Base-by-base conservation (phyloP, 2,888 invertebrate genomes). In the Criorhina ranunculi region DNA sequence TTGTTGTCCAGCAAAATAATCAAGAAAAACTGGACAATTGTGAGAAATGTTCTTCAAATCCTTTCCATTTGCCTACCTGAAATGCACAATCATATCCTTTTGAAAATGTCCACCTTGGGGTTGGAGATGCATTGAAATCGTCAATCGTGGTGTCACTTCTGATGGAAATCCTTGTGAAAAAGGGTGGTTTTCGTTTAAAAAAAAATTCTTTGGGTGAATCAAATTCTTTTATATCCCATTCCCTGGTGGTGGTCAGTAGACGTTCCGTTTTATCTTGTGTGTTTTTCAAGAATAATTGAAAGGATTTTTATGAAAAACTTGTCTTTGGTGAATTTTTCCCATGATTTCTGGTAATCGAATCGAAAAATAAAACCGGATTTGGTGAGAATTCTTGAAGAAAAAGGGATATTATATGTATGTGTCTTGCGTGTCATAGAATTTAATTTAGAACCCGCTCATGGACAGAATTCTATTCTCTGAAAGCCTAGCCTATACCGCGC, bases 221-320 rank as follows among this genome's bases (percentile, higher is more conserved):
- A 53, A 51, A 29, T 67, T 53, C 12, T 17, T 42, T 11, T 24
- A n/a, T n/a, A n/a, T n/a, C n/a, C n/a, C 15, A 11, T 5, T 66
- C 5, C 0, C 46, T 66, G 12, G 51, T 66, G 46, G 9, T 35
- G 9, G 6, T 44, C 44, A 42, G 9, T 8, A 35, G 24, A 9
- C 9, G 5, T 33, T 12, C 29, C 49, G 11, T 49, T 31, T 37
- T 59, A 46, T 51, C n/a, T 17, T 31, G 5, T 29, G 0, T 59
- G 59, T 19, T 8, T 64, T 49, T 37, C 37, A 9, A 11, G 33
- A 40, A n/a, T 31, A 29, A 53, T 44, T 67, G 12, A 0, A 62
- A n/a, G 8, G 35, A 59, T 69, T 81, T 46, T 55, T 1, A 51
- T 40, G 31, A 57, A 77, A 77, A 81, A 70, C 62, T 37, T 57